Evolutionary conservation across 1,140 invertebrate genomes (phyloP), one percentile per base, ranked within the genome.

Genomic region (Leptinotarsa lineolata): DNA sequence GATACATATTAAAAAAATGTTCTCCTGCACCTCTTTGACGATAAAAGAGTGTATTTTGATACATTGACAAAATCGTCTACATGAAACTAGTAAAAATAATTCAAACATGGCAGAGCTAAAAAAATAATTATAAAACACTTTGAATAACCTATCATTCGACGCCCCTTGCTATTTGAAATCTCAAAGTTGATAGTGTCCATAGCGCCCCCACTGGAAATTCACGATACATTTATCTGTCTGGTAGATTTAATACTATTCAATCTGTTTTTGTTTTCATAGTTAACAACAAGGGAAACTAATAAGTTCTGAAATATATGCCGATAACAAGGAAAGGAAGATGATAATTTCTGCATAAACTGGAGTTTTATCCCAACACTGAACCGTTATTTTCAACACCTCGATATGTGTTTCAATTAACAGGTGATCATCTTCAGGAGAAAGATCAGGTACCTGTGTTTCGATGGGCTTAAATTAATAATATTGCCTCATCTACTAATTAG

Each of bases 1-100:
- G n/a, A 54, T n/a, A 54, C 13, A 54, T 54, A n/a, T 54, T n/a
- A 54, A 54, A 54, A 54, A 54, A n/a, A 54, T 54, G 30, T 30
- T 30, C 6, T n/a, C 48, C 48, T 54, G 15, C 15, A 13, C 15
- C 48, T n/a, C 45, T 46, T 46, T n/a, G 45, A 13, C 45, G 13
- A 46, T 46, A 2, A 54, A 54, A 54, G 4, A 54, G 48, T 54
- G 4, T 54, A 54, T 54, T 54, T 54, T 54, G 48, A 16, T 54
- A 16, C 48, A 54, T 15, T 15, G 48, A n/a, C 0, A 54, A 54
- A 54, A 54, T 6, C 48, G 48, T 54, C 13, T 13, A 15, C n/a
- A 4, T 6, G n/a, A 12, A 54, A 54, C 48, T n/a, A 54, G n/a
- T 54, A 5, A 54, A 54, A 54, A 54, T 54, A 54, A 54, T 54